Conservation (phyloP, 1,140 invertebrate genomes). For the Hesperophylax magnus region DNA sequence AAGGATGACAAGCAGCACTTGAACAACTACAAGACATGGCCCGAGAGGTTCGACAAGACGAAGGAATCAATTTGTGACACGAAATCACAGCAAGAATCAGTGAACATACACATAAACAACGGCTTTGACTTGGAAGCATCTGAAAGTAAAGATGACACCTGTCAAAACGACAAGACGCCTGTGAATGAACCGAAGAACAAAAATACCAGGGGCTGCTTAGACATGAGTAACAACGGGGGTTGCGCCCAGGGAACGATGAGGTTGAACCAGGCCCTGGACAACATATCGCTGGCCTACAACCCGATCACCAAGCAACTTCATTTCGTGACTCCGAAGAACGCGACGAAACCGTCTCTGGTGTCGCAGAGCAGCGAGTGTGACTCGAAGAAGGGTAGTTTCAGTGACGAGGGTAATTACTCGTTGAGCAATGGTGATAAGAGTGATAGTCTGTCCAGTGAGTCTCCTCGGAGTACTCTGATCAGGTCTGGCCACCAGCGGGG, state of each 20-base stretch:
- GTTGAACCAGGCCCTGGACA: constrained; percentile 68
- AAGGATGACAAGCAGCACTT: constrained; percentile 31
- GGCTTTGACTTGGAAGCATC: constrained; percentile 32
- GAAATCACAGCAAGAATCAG: constrained; percentile 41
- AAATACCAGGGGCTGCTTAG: constrained; percentile 41
- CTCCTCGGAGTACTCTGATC: constrained; percentile 67
- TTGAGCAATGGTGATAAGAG: constrained; percentile 68
- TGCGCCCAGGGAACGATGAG: constrained; percentile 69
- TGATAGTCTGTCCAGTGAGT: constrained; percentile 67
- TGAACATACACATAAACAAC: constrained; percentile 49
- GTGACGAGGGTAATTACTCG: constrained; percentile 68
- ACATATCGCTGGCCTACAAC: constrained; percentile 70
- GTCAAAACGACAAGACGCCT: constrained; percentile 18
- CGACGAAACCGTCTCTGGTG: constrained; percentile 8
- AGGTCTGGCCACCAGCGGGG: constrained; percentile 68
- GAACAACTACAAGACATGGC: constrained; percentile 47
- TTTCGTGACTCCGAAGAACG: constrained; percentile 66
- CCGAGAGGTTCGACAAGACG: constrained; percentile 42
- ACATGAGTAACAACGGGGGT: constrained; percentile 50
- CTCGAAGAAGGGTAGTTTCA: constrained; percentile 68
- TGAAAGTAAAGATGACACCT: constrained; percentile 8
- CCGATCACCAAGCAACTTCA: constrained; percentile 70
- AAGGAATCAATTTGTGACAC: constrained; percentile 22
- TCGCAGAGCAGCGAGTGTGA: constrained; percentile 35
- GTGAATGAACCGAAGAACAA: constrained; percentile 11